These are phyloP conservation scores for Hippocampus abdominalis DNA, from an alignment of 2,113 vertebrate species.

Conservation along the genomic window DNA sequence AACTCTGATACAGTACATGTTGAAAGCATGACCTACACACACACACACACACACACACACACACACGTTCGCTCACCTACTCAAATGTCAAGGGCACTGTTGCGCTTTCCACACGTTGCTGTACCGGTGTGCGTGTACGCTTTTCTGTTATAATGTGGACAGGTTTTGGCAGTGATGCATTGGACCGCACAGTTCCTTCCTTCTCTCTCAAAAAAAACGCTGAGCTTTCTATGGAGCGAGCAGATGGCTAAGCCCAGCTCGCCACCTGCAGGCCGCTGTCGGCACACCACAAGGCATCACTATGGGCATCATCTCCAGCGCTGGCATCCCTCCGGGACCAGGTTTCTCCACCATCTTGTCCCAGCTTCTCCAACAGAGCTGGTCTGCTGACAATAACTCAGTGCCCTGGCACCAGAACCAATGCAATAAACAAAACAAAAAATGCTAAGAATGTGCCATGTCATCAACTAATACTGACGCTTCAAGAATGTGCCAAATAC, in stretches of 20 bases:
- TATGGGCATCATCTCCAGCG: conserved; percentile 43
- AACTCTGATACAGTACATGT: conserved; percentile 58
- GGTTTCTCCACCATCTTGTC: conserved; percentile 46
- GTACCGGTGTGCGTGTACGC: conserved; percentile 7
- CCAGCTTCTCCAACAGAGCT: conserved; percentile 37
- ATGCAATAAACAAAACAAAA: conserved; percentile 68
- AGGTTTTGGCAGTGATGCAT: conserved; percentile 63
- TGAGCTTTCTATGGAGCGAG: conserved; percentile 67
- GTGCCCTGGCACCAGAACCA: conserved; percentile 62
- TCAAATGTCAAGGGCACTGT: conserved; percentile 32
- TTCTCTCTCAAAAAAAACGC: conserved; percentile 60
- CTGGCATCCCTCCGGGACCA: conserved; percentile 47
- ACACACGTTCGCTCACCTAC: conserved; percentile 17
- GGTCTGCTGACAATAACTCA: conserved; percentile 56
- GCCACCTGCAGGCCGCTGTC: conserved; percentile 70
- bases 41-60: conserved; percentile 9
- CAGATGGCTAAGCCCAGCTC: conserved; percentile 74
- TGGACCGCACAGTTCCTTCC: conserved; percentile 59
- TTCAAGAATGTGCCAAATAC: conserved; percentile 74
- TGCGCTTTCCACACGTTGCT: conserved; percentile 19
- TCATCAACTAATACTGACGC: conserved; percentile 62
- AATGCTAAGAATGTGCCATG: conserved; percentile 69
- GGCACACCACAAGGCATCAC: conserved; percentile 52
- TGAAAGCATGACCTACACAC: conserved; percentile 48
- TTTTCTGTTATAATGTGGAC: conserved; percentile 27